Base-by-base conservation (phyloP, 2,113 vertebrate genomes). In the Clarias macrocephalus region DNA sequence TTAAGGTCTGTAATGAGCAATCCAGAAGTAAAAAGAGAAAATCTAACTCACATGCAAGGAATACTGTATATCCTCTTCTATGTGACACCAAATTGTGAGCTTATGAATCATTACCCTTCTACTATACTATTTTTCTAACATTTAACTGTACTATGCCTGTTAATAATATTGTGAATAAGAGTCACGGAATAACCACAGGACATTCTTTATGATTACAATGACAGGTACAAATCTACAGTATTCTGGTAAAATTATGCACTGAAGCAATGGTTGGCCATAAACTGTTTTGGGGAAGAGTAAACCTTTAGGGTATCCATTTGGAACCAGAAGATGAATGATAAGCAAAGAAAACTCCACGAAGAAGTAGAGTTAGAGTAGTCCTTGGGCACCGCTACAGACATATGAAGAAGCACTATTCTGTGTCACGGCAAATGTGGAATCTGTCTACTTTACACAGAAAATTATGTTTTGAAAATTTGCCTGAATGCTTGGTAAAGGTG, bases 401-500 rank as follows among this genome's bases (percentile, higher is more conserved):
- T 81, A 62, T 10, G 19, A 62, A 48, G 33, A 80, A 81, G 79
- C 25, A 62, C 79, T 23, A 62, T 62, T 81, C 30, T 2, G 4
- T 62, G 30, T 62, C 57, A 66, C 37, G 76, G 75, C 33, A 66
- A 42, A 86, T 28, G 77, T 86, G n/a, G 48, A 62, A 42, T 10
- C 23, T 12, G 15, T 76, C 57, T 73, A 76, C 16, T 19, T 75
- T 76, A 80, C 23, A 59, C 28, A 80, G 79, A 30, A 80, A 62
- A 81, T 81, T 62, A 42, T 60, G 79, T 80, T 56, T 68, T 33
- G 48, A 57, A 65, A 62, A 65, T n/a, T 25, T n/a, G 19, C 80
- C 76, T 30, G 65, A 72, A 63, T 70, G 80, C 66, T 62, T 37
- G 57, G 30, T 81, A 76, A 65, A n/a, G 57, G n/a, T 75, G 42